phyloP scores from a whole-genome alignment of 1,140 invertebrate species.

The Ips nitidus region DNA sequence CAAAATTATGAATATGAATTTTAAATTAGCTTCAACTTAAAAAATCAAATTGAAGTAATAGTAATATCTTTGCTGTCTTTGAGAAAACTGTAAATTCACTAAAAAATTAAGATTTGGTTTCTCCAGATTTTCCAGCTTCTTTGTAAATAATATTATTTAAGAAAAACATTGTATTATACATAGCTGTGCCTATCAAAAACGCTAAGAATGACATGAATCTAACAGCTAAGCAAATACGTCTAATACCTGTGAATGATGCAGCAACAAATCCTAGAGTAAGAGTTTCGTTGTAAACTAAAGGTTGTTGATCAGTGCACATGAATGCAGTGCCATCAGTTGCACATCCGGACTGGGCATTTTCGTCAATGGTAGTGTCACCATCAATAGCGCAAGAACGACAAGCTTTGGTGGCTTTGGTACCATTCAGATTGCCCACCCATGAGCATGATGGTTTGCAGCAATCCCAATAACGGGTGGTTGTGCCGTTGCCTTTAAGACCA shows the following conservation, averaged over 20 bases:
- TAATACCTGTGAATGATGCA: slow-evolving; percentile 28
- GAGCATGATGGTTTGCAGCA: background rate
- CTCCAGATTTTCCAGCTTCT: no score
- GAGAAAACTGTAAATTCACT: no score
- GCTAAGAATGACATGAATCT: background rate
- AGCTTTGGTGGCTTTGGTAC: slow-evolving; percentile 10
- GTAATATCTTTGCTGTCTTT: background rate
- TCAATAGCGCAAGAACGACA: slow-evolving; percentile 25
- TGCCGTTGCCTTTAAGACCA: slow-evolving; percentile 25
- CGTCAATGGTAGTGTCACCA: slow-evolving; percentile 25
- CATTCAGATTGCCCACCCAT: slow-evolving; percentile 17
- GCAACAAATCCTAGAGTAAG: slow-evolving; percentile 33
- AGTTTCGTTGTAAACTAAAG: slow-evolving; percentile 23
- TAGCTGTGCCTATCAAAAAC: no score
- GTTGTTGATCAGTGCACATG: slow-evolving; percentile 33
- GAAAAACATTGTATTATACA: no score
- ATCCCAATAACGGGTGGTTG: slow-evolving; percentile 34
- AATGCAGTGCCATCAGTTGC: slow-evolving; percentile 22
- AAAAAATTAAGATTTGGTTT: no score
- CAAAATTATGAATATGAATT: background rate
- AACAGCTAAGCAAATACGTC: background rate
- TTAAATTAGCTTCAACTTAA: background rate
- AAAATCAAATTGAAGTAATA: background rate
- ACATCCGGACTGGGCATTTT: slow-evolving; percentile 25
- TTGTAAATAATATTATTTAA: no score